Conservation (phyloP, 2,797 vertebrate genomes). For the Cynodonichthys magdalenae region DNA sequence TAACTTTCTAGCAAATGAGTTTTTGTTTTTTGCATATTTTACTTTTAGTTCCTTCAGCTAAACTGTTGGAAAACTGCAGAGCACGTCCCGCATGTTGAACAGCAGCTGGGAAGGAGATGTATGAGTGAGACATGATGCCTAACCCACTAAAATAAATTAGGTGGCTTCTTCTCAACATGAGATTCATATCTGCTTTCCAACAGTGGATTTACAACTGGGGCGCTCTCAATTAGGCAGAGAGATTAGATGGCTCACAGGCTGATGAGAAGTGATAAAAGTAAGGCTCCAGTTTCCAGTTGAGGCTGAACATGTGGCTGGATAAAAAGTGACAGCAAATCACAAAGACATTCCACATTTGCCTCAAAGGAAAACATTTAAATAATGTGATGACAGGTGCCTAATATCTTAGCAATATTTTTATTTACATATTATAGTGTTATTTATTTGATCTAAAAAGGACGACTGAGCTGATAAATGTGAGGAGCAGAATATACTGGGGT, state of each 20-base stretch:
- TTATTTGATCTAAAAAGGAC: too few relatives aligned
- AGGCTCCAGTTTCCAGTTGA: slow-evolving; percentile 24
- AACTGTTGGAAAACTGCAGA: slow-evolving; percentile 1
- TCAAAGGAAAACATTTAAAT: not conserved
- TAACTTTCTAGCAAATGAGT: not conserved
- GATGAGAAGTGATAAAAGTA: slow-evolving; percentile 50
- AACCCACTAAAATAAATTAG: slow-evolving; percentile 57
- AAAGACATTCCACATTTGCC: not conserved
- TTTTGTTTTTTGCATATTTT: slow-evolving; percentile 7
- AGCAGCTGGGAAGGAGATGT: slow-evolving; percentile 32
- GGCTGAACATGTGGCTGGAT: slow-evolving; percentile 9
- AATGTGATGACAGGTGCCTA: not conserved
- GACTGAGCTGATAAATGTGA: too few relatives aligned
- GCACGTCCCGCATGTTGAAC: slow-evolving; percentile 12
- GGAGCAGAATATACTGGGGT: too few relatives aligned
- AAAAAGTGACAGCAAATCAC: slow-evolving; percentile 7
- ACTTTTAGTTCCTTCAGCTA: slow-evolving; percentile 19
- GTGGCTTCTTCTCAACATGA: slow-evolving; percentile 57
- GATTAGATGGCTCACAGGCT: slow-evolving; percentile 47
- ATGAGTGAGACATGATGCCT: slow-evolving; percentile 47
- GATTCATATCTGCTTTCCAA: slow-evolving; percentile 55
- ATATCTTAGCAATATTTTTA: too few relatives aligned
- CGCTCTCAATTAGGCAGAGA: slow-evolving; percentile 39
- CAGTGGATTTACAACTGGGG: slow-evolving; percentile 54
- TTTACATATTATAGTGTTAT: not conserved